A percentile compares a stretch with the other conserved stretches of the same genome.
Evolutionary conservation across 2,113 vertebrate species (phyloP).

Genomic region (Cyrtonyx montezumae): DNA sequence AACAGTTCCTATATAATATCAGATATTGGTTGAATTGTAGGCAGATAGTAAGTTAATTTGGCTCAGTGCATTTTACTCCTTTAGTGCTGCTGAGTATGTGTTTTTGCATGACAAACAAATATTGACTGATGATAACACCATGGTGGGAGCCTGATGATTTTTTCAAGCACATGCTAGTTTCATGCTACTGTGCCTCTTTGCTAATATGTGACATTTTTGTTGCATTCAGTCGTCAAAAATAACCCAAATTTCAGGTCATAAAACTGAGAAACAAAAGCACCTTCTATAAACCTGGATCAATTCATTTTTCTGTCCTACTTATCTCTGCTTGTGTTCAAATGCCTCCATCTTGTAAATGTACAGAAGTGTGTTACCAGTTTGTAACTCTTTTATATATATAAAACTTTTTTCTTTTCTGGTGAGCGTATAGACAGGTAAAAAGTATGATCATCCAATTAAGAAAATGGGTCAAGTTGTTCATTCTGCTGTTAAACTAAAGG

Average conservation of each 20-base stretch:
- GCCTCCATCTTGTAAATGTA: neutral
- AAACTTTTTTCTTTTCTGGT: neutral
- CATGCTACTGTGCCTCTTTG: neutral
- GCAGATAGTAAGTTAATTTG: neutral
- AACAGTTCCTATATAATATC: neutral
- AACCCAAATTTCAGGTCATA: neutral
- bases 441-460: neutral
- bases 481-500: neutral
- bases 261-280: neutral
- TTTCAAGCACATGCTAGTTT: neutral
- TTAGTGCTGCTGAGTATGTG: neutral
- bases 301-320: neutral
- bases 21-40: neutral
- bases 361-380: rapidly evolving
- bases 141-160: neutral
- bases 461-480: neutral
- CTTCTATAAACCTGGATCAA: neutral
- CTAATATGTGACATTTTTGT: neutral
- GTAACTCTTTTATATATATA: neutral
- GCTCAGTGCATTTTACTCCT: neutral
- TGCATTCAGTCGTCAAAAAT: neutral
- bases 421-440: neutral
- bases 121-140: neutral
- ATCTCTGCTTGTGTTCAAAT: neutral
- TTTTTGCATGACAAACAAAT: slow-evolving; percentile 2